A percentile compares a stretch with the other conserved stretches of the same genome.
Evolutionary conservation across 2,113 vertebrate species (phyloP).

Genomic region (Murina feae): DNA sequence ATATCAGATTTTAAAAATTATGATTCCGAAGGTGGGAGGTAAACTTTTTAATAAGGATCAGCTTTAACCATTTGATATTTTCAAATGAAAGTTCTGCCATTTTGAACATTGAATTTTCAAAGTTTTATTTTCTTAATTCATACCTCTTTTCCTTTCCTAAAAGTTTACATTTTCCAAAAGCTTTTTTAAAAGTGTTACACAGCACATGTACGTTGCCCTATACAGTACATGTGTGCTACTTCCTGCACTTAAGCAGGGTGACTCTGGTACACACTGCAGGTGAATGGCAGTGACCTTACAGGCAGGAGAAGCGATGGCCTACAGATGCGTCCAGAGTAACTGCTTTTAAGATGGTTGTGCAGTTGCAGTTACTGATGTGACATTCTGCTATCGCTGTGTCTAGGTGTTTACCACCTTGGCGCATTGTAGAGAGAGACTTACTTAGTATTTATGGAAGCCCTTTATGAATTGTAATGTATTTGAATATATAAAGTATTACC

Average conservation of each 20-base stretch:
- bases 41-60: conserved; percentile 15
- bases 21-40: not conserved
- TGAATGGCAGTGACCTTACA: fast-evolving
- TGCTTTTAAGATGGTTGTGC: too few relatives aligned
- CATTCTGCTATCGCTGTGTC: not conserved
- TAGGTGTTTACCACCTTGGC: not conserved
- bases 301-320: fast-evolving
- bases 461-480: not conserved
- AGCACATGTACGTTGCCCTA: not conserved
- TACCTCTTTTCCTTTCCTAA: not conserved
- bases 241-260: not conserved
- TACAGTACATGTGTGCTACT: not conserved
- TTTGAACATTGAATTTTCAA: not conserved
- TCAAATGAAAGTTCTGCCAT: not conserved
- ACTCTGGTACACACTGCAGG: not conserved
- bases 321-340: not conserved
- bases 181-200: not conserved
- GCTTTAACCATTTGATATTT: not conserved
- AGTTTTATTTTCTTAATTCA: not conserved
- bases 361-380: not conserved
- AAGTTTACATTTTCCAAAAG: not conserved
- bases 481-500: not conserved
- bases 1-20: not conserved
- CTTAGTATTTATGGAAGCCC: not conserved
- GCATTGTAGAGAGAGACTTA: not conserved